These are phyloP conservation scores for Agapostemon virescens DNA, from an alignment of 2,888 invertebrate genomes.

Conservation along the genomic window DNA sequence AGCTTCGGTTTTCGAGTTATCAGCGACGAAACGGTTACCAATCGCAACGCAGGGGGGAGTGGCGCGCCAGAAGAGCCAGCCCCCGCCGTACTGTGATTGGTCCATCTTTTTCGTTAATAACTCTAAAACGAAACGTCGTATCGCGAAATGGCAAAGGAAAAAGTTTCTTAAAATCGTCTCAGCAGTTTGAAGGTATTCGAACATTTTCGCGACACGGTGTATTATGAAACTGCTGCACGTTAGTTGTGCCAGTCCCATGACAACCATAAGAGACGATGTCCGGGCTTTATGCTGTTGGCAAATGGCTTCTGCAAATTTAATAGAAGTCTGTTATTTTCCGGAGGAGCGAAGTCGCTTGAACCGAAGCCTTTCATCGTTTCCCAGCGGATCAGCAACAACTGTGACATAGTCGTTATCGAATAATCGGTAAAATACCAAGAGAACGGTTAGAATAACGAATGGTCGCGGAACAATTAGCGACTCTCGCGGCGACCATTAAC, in stretches of 20 bases:
- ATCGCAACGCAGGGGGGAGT: no score
- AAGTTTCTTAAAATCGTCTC: no score
- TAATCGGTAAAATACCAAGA: constrained; percentile 1
- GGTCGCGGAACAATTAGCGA: neutral
- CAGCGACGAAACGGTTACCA: no score
- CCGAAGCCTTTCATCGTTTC: neutral
- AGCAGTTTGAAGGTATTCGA: no score
- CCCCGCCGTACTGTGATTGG: no score
- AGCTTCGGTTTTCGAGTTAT: no score
- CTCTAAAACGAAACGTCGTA: no score
- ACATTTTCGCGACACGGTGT: no score
- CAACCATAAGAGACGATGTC: neutral
- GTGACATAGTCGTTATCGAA: neutral
- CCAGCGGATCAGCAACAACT: neutral
- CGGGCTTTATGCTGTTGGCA: neutral
- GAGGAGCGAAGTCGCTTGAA: neutral
- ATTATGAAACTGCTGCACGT: neutral
- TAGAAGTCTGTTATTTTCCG: neutral
- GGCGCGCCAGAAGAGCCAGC: no score
- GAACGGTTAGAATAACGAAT: neutral
- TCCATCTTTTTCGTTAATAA: no score
- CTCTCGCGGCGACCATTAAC: constrained; percentile 5
- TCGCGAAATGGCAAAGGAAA: no score
- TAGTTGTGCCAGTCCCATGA: neutral
- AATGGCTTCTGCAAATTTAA: neutral